phyloP scores from a whole-genome alignment of 2,113 vertebrate species.

The Petrocephalus microphthalmus region DNA sequence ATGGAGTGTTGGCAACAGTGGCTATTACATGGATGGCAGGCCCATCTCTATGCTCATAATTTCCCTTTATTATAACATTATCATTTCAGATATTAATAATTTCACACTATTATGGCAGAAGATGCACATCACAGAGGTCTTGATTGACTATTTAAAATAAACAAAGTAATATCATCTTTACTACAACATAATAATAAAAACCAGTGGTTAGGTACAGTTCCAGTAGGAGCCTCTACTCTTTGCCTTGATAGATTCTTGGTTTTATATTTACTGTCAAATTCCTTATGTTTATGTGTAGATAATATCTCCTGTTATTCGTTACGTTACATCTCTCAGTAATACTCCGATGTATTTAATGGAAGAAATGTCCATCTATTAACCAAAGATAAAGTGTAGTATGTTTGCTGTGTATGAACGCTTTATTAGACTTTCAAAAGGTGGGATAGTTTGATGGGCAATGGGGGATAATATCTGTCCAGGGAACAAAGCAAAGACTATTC shows the following conservation, averaged over 20 bases:
- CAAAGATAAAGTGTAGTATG: not conserved
- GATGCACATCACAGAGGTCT: not conserved
- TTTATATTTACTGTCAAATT: not conserved
- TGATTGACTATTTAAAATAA: conserved; percentile 11
- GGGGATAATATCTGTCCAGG: not conserved
- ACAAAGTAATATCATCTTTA: not conserved
- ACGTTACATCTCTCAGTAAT: not conserved
- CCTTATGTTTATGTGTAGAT: not conserved
- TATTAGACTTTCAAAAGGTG: not conserved
- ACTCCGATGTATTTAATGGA: not conserved
- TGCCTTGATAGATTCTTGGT: not conserved
- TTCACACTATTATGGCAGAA: not conserved
- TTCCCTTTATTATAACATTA: not conserved
- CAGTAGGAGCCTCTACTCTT: not conserved
- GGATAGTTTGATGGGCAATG: not conserved
- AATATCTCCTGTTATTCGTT: not conserved
- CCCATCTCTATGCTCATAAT: not conserved
- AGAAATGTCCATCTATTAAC: not conserved
- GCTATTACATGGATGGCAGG: not conserved
- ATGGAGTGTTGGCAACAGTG: not conserved
- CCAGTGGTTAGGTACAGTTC: not conserved
- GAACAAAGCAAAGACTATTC: conserved; percentile 39
- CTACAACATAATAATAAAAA: not conserved
- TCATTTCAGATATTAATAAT: not conserved
- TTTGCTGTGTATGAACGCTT: not conserved